phyloP scores from a whole-genome alignment of 2,797 vertebrate species.

The Ctenosaura bakeri region DNA sequence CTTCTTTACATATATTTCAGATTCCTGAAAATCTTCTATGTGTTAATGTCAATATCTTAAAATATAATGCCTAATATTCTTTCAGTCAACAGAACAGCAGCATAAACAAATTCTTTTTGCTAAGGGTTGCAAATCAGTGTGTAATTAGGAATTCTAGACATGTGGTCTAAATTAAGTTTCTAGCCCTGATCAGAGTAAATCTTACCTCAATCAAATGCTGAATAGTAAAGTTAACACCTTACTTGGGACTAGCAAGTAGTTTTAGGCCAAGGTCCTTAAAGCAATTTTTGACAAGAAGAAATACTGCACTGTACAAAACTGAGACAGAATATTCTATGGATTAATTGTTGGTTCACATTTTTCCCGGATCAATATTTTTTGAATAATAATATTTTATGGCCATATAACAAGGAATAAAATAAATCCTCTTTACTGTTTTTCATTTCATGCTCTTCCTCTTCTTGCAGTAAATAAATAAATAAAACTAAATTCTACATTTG shows the following conservation, averaged over 20 bases:
- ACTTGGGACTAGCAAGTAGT: no score
- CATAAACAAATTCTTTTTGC: not conserved
- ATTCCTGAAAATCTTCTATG: not conserved
- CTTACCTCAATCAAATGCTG: no score
- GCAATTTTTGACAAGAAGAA: conserved; percentile 1
- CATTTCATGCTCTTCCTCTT: not conserved
- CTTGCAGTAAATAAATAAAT: no score
- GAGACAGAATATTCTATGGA: not conserved
- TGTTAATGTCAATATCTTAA: conserved; percentile 24
- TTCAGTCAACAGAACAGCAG: not conserved
- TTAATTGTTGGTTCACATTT: not conserved
- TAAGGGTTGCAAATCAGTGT: conserved; percentile 40
- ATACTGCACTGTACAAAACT: not conserved
- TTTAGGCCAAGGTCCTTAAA: no score
- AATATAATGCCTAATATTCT: conserved; percentile 27
- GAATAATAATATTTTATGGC: not conserved
- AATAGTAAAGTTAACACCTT: no score
- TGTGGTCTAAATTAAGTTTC: no score
- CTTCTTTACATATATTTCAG: not conserved
- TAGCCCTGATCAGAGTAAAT: no score
- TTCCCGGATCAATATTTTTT: not conserved
- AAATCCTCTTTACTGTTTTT: not conserved
- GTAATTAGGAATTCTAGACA: conserved; percentile 17
- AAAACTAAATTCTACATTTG: not conserved
- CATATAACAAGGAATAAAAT: not conserved